Conservation (phyloP, 2,113 vertebrate genomes). For the Sinocyclocheilus anophthalmus region DNA sequence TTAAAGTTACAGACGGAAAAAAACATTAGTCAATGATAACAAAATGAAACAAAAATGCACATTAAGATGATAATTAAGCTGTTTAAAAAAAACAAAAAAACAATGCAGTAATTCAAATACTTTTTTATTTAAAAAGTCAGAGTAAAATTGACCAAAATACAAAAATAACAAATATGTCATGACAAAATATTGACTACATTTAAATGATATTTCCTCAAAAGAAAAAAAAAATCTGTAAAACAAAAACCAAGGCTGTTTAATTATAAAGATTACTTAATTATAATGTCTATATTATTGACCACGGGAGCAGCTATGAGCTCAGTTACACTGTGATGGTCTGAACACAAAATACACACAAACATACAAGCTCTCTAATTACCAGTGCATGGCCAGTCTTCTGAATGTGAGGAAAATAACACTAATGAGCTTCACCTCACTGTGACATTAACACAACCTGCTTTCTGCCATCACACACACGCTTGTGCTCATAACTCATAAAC, state of each 20-base stretch:
- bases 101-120: neutral
- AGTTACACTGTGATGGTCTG: neutral
- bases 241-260: neutral
- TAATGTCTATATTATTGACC: constrained; percentile 7
- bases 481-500: constrained; percentile 36
- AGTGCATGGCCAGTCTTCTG: constrained; percentile 47
- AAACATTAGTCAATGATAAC: neutral
- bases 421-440: constrained; percentile 59
- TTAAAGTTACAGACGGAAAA: neutral
- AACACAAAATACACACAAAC: constrained; percentile 16
- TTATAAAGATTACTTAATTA: neutral
- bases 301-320: neutral
- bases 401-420: constrained; percentile 53
- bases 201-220: neutral
- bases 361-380: constrained; percentile 40
- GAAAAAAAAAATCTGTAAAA: neutral
- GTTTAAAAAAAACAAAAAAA: too few relatives aligned
- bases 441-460: constrained; percentile 44
- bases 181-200: neutral
- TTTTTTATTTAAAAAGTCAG: too few relatives aligned
- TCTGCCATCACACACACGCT: constrained; percentile 32
- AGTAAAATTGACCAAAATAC: neutral
- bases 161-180: neutral
- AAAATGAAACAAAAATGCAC: too few relatives aligned
- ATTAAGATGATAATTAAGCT: neutral